phyloP scores from a whole-genome alignment of 2,888 invertebrate species.

The Rhamphomyia laevipes region DNA sequence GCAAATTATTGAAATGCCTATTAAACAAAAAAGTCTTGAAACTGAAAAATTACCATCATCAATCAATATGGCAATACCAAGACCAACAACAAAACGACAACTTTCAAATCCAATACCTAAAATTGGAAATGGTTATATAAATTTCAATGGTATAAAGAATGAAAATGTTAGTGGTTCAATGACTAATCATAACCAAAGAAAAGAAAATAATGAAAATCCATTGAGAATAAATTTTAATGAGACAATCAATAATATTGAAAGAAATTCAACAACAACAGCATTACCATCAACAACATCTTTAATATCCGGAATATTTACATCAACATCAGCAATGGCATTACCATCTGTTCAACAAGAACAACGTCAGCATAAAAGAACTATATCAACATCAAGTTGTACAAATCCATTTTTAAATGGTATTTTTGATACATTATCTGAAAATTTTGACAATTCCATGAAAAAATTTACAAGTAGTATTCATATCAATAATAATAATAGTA shows the following conservation, averaged over 20 bases:
- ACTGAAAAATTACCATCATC: slow-evolving; percentile 8
- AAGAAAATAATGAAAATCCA: background rate
- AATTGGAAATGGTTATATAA: background rate
- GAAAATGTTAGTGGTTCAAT: background rate
- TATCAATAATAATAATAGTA: background rate
- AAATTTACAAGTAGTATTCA: background rate
- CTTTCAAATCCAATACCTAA: slow-evolving; percentile 9
- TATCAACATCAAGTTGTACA: slow-evolving; percentile 6
- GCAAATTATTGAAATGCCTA: slow-evolving; percentile 5
- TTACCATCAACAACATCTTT: background rate
- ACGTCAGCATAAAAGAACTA: background rate
- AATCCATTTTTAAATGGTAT: slow-evolving; percentile 20
- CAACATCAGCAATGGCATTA: background rate
- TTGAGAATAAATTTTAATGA: background rate
- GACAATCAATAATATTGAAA: background rate
- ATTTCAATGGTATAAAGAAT: background rate
- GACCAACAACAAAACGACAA: slow-evolving; percentile 31
- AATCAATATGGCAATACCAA: slow-evolving; percentile 24
- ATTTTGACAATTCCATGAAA: slow-evolving; percentile 6
- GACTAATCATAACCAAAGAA: too few species aligned
- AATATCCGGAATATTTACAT: background rate
- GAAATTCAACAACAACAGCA: background rate
- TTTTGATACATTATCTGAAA: slow-evolving; percentile 8
- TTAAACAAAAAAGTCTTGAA: slow-evolving; percentile 10
- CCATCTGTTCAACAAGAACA: background rate